Evolutionary conservation across 2,888 invertebrate species (phyloP).

Genomic region (Craniophora ligustri): DNA sequence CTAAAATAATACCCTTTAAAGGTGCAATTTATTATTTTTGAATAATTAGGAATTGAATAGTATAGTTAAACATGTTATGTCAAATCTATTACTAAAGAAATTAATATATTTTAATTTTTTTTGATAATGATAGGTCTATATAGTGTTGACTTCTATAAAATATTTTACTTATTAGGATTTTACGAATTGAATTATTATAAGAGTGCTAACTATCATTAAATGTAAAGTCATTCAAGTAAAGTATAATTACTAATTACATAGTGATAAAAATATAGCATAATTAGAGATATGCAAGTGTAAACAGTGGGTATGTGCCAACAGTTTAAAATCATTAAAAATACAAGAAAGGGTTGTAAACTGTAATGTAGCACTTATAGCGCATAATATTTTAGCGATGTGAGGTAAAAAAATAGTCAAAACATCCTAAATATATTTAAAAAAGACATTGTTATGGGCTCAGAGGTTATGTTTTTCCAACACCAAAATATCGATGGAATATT

Average conservation of each 20-base stretch:
- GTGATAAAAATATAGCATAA: conserved; percentile 21
- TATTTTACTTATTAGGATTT: too few species aligned
- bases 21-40: neutral
- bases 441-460: conserved; percentile 51
- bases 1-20: neutral
- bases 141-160: too few species aligned
- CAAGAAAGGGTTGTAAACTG: neutral
- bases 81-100: too few species aligned
- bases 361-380: neutral
- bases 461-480: conserved; percentile 75
- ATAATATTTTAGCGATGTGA: neutral
- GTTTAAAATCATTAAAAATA: conserved; percentile 1
- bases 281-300: conserved; percentile 36
- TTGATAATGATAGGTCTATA: too few species aligned
- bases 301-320: conserved; percentile 32
- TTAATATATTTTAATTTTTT: too few species aligned
- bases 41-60: neutral
- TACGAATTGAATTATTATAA: too few species aligned
- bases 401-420: conserved; percentile 8
- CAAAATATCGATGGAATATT: conserved; percentile 78
- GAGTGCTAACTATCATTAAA: too few species aligned
- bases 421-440: conserved; percentile 20
- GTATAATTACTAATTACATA: conserved; percentile 1
- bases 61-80: too few species aligned
- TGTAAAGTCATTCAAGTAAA: neutral